A percentile compares a stretch with the other conserved stretches of the same genome.
Evolutionary conservation across 1,140 invertebrate genomes (phyloP).

Genomic region (Drosophila jambulina): DNA sequence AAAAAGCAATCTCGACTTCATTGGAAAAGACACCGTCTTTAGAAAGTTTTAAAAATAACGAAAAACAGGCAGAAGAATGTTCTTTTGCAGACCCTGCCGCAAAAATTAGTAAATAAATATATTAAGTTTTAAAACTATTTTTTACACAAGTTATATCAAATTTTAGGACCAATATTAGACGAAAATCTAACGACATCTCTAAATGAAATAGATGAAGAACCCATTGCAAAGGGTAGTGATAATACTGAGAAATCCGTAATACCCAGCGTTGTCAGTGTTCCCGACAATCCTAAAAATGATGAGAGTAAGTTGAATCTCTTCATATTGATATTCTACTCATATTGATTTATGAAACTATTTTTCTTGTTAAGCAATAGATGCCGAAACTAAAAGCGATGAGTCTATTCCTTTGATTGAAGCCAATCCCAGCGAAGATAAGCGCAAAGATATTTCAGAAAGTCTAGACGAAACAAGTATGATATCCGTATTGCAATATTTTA

Average conservation of each 20-base stretch:
- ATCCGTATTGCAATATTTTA: not conserved
- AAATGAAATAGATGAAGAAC: not conserved
- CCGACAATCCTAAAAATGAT: not conserved
- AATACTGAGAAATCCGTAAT: not conserved
- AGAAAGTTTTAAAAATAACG: constrained; percentile 4
- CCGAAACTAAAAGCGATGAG: too few species aligned
- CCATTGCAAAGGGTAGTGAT: not conserved
- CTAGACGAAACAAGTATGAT: not conserved
- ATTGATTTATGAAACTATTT: not conserved
- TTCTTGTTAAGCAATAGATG: not conserved
- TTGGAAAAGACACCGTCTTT: not conserved
- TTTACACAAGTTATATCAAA: too few species aligned
- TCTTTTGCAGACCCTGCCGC: not conserved
- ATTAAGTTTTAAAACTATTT: not conserved
- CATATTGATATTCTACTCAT: not conserved
- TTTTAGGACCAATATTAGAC: not conserved
- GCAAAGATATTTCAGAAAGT: not conserved
- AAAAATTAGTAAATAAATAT: not conserved
- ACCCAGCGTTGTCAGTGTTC: not conserved
- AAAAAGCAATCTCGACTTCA: not conserved
- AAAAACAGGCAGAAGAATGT: not conserved
- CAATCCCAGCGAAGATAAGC: not conserved
- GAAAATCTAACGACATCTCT: too few species aligned
- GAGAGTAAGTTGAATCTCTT: not conserved
- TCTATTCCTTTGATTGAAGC: not conserved